These are phyloP conservation scores for Enteromius mattozi DNA, from an alignment of 2,797 vertebrate species.

Conservation along the genomic window DNA sequence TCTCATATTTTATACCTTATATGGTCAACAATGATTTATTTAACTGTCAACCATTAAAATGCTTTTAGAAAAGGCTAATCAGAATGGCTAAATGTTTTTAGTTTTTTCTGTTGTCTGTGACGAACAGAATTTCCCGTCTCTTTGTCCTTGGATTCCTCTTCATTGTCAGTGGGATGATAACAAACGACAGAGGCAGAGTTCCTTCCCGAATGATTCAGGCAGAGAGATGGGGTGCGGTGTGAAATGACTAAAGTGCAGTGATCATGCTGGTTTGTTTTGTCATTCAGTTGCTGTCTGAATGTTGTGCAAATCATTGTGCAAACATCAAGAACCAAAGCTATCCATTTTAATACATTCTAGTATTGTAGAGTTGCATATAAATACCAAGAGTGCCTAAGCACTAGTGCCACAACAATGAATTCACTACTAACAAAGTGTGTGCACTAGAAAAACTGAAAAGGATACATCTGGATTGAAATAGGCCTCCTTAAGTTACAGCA, in stretches of 20 bases:
- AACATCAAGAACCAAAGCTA: neutral
- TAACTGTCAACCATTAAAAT: neutral
- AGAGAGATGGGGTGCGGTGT: conserved; percentile 13
- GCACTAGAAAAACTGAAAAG: conserved; percentile 17
- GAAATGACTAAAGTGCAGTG: conserved; percentile 13
- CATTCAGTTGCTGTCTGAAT: conserved; percentile 5
- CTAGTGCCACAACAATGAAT: neutral
- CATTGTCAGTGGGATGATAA: conserved; percentile 75
- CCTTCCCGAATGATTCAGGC: conserved; percentile 50
- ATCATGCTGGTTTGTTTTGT: conserved; percentile 12
- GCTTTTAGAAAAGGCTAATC: conserved; percentile 6
- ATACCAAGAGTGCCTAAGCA: neutral
- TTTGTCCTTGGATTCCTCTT: conserved; percentile 74
- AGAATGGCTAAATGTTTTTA: conserved; percentile 34
- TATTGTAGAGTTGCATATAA: neutral
- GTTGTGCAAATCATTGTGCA: neutral
- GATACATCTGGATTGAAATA: conserved; percentile 38
- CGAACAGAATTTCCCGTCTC: conserved; percentile 70
- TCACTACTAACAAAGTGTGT: neutral
- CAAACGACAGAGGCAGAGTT: conserved; percentile 65
- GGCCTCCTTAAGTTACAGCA: conserved; percentile 41
- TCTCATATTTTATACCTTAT: neutral
- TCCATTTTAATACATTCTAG: neutral
- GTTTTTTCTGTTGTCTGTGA: conserved; percentile 37
- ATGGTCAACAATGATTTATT: neutral